Percentiles rank a stretch among this genome's conserved stretches.
Conservation (phyloP, 2,113 vertebrate genomes). For the Camarhynchus parvulus region DNA sequence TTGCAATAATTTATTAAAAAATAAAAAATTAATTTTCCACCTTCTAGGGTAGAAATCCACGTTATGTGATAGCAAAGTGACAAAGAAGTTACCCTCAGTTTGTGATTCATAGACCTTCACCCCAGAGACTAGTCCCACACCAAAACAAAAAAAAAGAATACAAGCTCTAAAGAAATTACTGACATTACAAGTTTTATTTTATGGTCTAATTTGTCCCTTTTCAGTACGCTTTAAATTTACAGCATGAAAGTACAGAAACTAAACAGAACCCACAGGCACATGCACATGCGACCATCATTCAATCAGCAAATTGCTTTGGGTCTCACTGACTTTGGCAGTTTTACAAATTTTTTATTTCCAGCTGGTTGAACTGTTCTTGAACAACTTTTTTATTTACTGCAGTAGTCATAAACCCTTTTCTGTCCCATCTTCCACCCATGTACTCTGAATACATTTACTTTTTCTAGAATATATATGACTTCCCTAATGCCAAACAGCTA, state of each 20-base stretch:
- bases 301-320: background rate
- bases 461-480: background rate
- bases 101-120: background rate
- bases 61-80: background rate
- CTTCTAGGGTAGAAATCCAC: background rate
- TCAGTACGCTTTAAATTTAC: background rate
- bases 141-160: background rate
- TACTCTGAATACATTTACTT: background rate
- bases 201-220: background rate
- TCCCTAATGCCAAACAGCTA: background rate
- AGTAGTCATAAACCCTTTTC: background rate
- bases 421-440: background rate
- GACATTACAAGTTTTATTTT: background rate
- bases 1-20: background rate
- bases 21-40: background rate
- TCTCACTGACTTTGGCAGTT: constrained; percentile 5
- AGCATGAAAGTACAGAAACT: background rate
- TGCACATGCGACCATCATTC: background rate
- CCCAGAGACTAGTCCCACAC: background rate
- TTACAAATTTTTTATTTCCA: background rate
- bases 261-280: background rate
- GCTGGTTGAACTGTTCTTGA: background rate
- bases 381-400: background rate
- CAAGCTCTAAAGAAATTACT: background rate
- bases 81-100: background rate